These are phyloP conservation scores for Drosophila conformis DNA, from an alignment of 2,888 invertebrate genomes.

Conservation along the genomic window DNA sequence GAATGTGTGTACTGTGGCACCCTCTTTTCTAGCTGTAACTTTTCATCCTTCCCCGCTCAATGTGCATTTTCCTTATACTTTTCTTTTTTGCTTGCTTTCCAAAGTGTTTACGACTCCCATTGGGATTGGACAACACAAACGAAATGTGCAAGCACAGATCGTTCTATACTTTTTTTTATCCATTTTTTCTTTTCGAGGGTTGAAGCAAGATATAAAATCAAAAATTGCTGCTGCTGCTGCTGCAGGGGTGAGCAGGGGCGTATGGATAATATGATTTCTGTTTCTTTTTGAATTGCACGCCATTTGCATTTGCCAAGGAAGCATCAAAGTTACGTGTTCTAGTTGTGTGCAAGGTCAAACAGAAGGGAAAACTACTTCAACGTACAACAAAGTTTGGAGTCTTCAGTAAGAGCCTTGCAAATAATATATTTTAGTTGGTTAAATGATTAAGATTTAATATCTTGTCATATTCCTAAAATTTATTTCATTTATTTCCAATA, in stretches of 20 bases:
- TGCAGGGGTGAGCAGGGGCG: conserved; percentile 22
- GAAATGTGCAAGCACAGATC: conserved; percentile 64
- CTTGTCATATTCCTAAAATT: fast-evolving
- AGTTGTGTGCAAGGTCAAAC: conserved; percentile 36
- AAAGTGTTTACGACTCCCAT: conserved; percentile 67
- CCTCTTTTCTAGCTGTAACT: conserved; percentile 25
- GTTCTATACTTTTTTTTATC: conserved; percentile 31
- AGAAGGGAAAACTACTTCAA: background rate
- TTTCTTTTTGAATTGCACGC: conserved; percentile 49
- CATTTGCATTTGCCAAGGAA: conserved; percentile 57
- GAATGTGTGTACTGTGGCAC: conserved; percentile 17
- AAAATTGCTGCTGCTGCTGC: conserved; percentile 46
- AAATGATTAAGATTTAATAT: background rate
- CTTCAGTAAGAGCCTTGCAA: background rate
- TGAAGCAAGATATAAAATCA: conserved; percentile 49
- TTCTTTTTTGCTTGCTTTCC: conserved; percentile 35
- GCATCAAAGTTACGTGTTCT: conserved; percentile 38
- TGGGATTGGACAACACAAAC: conserved; percentile 58
- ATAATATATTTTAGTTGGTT: background rate
- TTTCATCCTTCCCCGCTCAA: conserved; percentile 20
- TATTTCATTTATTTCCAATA: background rate
- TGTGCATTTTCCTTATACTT: conserved; percentile 24
- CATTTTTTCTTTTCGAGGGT: conserved; percentile 23
- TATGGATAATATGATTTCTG: conserved; percentile 63
- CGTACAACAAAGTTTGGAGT: background rate